Evolutionary conservation across 2,113 vertebrate genomes (phyloP).

Genomic region (Nothoprocta pentlandii): DNA sequence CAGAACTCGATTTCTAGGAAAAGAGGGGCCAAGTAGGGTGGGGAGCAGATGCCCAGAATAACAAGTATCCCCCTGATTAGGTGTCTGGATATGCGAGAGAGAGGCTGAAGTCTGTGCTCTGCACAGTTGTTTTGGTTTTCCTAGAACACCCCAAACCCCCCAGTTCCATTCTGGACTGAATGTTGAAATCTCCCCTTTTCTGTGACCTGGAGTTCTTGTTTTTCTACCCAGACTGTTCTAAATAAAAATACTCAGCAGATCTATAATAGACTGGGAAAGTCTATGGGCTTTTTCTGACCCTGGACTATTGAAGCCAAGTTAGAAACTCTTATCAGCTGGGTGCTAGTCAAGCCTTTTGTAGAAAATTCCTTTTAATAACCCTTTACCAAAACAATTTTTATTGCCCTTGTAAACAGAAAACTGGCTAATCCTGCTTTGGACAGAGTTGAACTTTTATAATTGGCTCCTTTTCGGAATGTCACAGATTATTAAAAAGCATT

Average conservation of each 20-base stretch:
- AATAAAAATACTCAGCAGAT: constrained; percentile 32
- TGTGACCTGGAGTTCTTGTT: background rate
- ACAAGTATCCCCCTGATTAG: background rate
- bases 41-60: background rate
- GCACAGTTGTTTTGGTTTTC: background rate
- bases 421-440: constrained; percentile 17
- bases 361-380: constrained; percentile 19
- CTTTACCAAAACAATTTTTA: background rate
- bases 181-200: constrained; percentile 23
- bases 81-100: background rate
- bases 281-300: constrained; percentile 14
- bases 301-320: background rate
- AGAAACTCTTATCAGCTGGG: background rate
- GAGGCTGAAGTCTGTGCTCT: constrained; percentile 1
- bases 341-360: constrained; percentile 21
- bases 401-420: constrained; percentile 7
- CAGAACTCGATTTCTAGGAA: background rate
- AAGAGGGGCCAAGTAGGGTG: background rate
- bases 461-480: constrained; percentile 41
- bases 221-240: background rate
- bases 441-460: constrained; percentile 29
- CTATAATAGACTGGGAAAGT: background rate
- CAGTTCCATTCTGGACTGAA: background rate
- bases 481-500: constrained; percentile 29
- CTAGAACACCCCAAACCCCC: background rate